Percentiles rank a stretch among this genome's conserved stretches.
Conservation (phyloP, 2,797 vertebrate genomes). For the Centroberyx gerrardi region DNA sequence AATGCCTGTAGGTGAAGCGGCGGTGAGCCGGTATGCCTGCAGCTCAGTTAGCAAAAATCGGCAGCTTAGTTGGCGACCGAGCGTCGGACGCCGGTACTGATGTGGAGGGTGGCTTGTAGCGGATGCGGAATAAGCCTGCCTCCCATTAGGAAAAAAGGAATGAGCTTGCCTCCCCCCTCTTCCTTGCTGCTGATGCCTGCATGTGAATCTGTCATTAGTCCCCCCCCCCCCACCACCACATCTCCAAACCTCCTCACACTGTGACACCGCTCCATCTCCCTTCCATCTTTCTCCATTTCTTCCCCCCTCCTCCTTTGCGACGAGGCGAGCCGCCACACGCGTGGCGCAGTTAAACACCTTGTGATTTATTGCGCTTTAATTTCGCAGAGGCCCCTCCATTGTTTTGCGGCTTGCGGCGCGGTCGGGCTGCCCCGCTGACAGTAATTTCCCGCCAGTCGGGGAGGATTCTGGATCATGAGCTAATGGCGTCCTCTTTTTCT, state of each 20-base stretch:
- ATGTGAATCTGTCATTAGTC: slow-evolving; percentile 59
- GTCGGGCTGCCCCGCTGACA: slow-evolving; percentile 76
- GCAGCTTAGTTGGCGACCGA: background rate
- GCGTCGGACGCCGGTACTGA: background rate
- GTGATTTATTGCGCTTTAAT: slow-evolving; percentile 86
- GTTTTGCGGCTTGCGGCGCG: slow-evolving; percentile 72
- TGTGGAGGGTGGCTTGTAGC: background rate
- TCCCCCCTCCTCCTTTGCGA: slow-evolving; percentile 29
- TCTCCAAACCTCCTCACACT: slow-evolving; percentile 45
- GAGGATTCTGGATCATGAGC: slow-evolving; percentile 79
- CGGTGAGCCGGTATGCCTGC: too few relatives aligned
- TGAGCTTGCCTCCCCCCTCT: slow-evolving; percentile 9
- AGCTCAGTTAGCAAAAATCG: background rate
- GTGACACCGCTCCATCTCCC: slow-evolving; percentile 48
- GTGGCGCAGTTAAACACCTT: slow-evolving; percentile 74
- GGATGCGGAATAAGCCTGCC: slow-evolving; percentile 28
- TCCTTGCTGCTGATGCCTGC: slow-evolving; percentile 35
- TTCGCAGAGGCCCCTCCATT: slow-evolving; percentile 75
- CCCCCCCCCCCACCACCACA: slow-evolving; percentile 10
- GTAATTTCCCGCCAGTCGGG: slow-evolving; percentile 79
- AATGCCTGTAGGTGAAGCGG: background rate
- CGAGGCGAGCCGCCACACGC: slow-evolving; percentile 53
- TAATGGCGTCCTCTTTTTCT: slow-evolving; percentile 75
- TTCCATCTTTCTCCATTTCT: slow-evolving; percentile 48
- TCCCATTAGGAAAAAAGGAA: slow-evolving; percentile 32